Percentiles rank a stretch among this genome's conserved stretches.
Evolutionary conservation across 2,797 vertebrate genomes (phyloP).

Genomic region (Oryzias dopingdopingensis): DNA sequence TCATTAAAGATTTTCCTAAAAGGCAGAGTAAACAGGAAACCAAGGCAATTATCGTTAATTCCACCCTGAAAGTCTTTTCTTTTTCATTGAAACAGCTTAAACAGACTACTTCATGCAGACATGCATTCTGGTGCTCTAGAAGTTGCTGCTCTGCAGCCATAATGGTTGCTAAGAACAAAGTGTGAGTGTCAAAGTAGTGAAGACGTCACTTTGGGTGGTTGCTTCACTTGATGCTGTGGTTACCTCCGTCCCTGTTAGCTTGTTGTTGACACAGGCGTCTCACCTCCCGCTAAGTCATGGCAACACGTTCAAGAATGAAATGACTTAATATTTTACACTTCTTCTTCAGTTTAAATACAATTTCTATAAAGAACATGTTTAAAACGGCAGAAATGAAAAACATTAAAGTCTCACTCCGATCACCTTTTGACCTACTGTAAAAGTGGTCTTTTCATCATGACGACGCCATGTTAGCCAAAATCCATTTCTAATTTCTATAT

Average conservation of each 20-base stretch:
- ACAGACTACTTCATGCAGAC: conserved; percentile 8
- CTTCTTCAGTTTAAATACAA: neutral
- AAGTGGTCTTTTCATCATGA: too few species aligned
- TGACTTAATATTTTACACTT: conserved; percentile 6
- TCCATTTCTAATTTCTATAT: too few species aligned
- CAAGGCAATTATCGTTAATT: conserved; percentile 9
- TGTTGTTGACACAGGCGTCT: conserved; percentile 42
- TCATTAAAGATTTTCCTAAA: neutral
- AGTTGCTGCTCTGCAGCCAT: conserved; percentile 27
- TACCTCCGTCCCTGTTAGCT: conserved; percentile 46
- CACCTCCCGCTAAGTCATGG: conserved; percentile 32
- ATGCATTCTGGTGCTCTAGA: conserved; percentile 18
- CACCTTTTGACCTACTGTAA: too few species aligned
- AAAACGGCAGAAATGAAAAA: too few species aligned
- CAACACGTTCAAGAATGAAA: conserved; percentile 23
- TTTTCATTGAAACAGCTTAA: neutral
- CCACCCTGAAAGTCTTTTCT: conserved; percentile 6
- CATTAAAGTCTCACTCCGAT: too few species aligned
- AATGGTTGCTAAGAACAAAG: conserved; percentile 49
- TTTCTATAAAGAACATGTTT: too few species aligned
- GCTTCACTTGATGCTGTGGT: conserved; percentile 35
- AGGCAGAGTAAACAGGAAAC: conserved; percentile 1
- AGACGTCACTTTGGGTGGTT: conserved; percentile 45
- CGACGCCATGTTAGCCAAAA: too few species aligned
- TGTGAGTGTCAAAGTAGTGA: conserved; percentile 57